Base-by-base conservation (phyloP, 2,888 invertebrate genomes). In the Macrosiphum euphorbiae region DNA sequence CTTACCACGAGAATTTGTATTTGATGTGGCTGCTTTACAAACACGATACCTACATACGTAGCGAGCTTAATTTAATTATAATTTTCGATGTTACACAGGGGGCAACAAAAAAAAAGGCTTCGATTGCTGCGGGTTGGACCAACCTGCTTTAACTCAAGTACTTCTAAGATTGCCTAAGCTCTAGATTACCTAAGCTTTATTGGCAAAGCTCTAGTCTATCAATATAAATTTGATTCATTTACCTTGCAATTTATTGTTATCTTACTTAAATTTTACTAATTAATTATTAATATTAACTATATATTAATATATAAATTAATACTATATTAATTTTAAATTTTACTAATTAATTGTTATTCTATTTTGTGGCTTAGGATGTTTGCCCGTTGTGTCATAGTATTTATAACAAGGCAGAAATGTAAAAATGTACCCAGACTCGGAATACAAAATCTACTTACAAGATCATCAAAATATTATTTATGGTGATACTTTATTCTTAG, bases 321-420 rank as follows among this genome's bases (percentile, higher is more conserved):
- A n/a, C n/a, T n/a, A n/a, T n/a, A n/a, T n/a, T n/a, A n/a, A n/a
- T n/a, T n/a, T n/a, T n/a, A n/a, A n/a, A n/a, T n/a, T n/a, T n/a
- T n/a, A n/a, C n/a, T n/a, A n/a, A 78, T 7, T 35, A 78, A 78
- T 86, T 86, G 4, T 16, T 16, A 28, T 58, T 89, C 8, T 89
- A 35, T 94, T 55, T 94, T 91, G 86, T 92, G 5, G 94, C 94
- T 35, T 98, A 99, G 96, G 99, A 99, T 96, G 97, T 98, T 41
- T 99, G 99, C 96, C 99, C 99, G 0, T 96, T 99, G 92, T 99
- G 99, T 95, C 99, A 99, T 96, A 97, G 98, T 95, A 97, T 98
- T 95, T 96, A 98, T 92, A 98, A 98, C 95, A 97, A 97, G 95
- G 97, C 97, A 94, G 97, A 97, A 92, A 95, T 94, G 26, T 95